Percentiles rank a stretch among this genome's conserved stretches.
Conservation (phyloP, 1,140 invertebrate genomes). For the Bombus vancouverensis region DNA sequence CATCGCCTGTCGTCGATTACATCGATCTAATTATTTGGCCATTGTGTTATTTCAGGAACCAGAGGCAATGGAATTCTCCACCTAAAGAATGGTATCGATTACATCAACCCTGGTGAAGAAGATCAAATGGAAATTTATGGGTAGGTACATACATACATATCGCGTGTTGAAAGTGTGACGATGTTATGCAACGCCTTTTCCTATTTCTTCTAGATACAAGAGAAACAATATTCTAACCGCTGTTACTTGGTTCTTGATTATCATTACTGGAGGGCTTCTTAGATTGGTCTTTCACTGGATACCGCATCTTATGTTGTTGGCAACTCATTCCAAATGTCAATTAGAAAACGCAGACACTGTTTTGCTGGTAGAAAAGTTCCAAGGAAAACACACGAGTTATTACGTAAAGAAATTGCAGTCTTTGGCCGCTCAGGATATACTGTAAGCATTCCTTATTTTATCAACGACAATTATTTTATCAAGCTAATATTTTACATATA, state of each 20-base stretch:
- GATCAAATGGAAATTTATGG: conserved; percentile 87
- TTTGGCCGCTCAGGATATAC: conserved; percentile 75
- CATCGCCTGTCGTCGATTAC: neutral
- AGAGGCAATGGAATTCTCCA: conserved; percentile 77
- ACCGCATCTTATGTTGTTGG: conserved; percentile 85
- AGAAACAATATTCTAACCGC: conserved; percentile 78
- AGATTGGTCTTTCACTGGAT: conserved; percentile 88
- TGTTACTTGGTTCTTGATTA: conserved; percentile 85
- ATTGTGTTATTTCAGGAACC: conserved; percentile 74
- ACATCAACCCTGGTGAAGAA: conserved; percentile 86
- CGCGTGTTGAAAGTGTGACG: neutral
- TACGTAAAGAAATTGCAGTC: conserved; percentile 82
- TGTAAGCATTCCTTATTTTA: conserved; percentile 71
- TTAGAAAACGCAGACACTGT: conserved; percentile 85
- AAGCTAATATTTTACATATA: neutral
- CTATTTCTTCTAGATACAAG: conserved; percentile 81
- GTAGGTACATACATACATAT: conserved; percentile 59
- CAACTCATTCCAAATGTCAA: conserved; percentile 84
- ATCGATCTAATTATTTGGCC: neutral
- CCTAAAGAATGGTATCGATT: conserved; percentile 81
- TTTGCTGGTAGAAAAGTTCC: conserved; percentile 84
- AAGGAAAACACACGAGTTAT: conserved; percentile 83
- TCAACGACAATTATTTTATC: too few species aligned
- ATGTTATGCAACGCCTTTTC: neutral
- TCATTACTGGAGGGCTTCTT: conserved; percentile 84